Conservation (phyloP, 2,888 invertebrate genomes). For the Octonoba sinensis region DNA sequence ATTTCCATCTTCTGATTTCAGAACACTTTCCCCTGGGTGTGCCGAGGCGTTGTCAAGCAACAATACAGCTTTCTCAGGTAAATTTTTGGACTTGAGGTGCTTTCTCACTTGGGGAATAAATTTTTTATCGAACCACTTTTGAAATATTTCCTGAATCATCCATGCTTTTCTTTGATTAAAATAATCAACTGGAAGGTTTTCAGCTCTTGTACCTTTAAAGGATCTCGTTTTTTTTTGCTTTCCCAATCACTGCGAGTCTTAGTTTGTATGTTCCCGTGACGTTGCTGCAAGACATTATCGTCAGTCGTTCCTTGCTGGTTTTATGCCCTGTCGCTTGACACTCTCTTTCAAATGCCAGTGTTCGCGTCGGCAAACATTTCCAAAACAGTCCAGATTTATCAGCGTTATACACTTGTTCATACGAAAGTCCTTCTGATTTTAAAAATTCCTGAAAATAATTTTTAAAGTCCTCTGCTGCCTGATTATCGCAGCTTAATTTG, state of each 20-base stretch:
- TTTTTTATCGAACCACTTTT: constrained; percentile 12
- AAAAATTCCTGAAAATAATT: constrained; percentile 7
- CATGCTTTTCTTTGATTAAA: constrained; percentile 10
- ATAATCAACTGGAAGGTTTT: constrained; percentile 11
- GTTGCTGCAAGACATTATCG: constrained; percentile 17
- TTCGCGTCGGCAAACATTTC: constrained; percentile 30
- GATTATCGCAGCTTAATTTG: background rate
- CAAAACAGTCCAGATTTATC: too few species aligned
- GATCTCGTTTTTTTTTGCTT: background rate
- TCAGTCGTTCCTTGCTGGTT: constrained; percentile 35
- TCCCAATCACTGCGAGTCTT: too few species aligned
- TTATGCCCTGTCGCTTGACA: constrained; percentile 20
- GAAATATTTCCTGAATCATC: constrained; percentile 33
- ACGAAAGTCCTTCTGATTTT: background rate
- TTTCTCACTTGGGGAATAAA: constrained; percentile 20
- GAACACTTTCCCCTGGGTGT: background rate
- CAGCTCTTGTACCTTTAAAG: constrained; percentile 11
- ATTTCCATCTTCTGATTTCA: too few species aligned
- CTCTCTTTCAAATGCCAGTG: constrained; percentile 8
- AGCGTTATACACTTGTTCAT: constrained; percentile 40
- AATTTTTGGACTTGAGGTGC: constrained; percentile 2
- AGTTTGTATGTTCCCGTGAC: constrained; percentile 19
- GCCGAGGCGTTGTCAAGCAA: constrained; percentile 12
- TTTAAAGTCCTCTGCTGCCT: constrained; percentile 24
- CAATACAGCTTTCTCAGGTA: background rate